Conservation (phyloP, 1,140 invertebrate genomes). For the Hyles vespertilio region DNA sequence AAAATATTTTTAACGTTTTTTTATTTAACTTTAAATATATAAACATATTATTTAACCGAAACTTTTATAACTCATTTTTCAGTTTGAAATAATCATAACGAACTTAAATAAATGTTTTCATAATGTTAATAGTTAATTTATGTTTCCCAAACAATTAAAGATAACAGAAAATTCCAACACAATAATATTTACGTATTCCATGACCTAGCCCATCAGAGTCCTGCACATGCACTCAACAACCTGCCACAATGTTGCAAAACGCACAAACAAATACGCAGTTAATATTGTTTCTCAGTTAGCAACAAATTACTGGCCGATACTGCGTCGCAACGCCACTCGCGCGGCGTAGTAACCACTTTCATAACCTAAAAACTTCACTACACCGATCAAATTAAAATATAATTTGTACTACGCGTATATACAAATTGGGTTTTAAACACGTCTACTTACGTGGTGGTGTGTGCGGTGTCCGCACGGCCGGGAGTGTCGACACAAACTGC, state of each 20-base stretch:
- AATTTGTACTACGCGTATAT: neutral
- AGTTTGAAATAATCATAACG: too few relatives aligned
- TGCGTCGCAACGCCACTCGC: slow-evolving; percentile 56
- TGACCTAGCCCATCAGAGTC: slow-evolving; percentile 19
- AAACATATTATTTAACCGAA: too few relatives aligned
- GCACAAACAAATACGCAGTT: slow-evolving; percentile 50
- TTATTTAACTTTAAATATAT: too few relatives aligned
- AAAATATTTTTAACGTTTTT: too few relatives aligned
- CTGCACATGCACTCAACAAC: slow-evolving; percentile 13
- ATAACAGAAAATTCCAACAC: neutral
- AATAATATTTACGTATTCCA: slow-evolving; percentile 6
- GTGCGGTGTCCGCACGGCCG: slow-evolving; percentile 40
- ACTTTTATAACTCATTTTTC: too few relatives aligned
- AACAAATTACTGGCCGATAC: slow-evolving; percentile 62
- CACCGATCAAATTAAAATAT: slow-evolving; percentile 8
- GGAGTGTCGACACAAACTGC: slow-evolving; percentile 51
- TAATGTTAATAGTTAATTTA: too few relatives aligned
- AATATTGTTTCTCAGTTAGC: slow-evolving; percentile 53
- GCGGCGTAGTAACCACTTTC: slow-evolving; percentile 61
- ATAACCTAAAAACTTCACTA: slow-evolving; percentile 44
- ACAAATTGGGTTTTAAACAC: slow-evolving; percentile 1
- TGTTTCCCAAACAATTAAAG: too few relatives aligned
- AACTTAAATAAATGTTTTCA: too few relatives aligned
- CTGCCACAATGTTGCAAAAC: slow-evolving; percentile 13
- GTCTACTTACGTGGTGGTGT: slow-evolving; percentile 49